Evolutionary conservation across 92 coral and sea anemone species (phyloP).

Genomic region (Phenganax marumi): DNA sequence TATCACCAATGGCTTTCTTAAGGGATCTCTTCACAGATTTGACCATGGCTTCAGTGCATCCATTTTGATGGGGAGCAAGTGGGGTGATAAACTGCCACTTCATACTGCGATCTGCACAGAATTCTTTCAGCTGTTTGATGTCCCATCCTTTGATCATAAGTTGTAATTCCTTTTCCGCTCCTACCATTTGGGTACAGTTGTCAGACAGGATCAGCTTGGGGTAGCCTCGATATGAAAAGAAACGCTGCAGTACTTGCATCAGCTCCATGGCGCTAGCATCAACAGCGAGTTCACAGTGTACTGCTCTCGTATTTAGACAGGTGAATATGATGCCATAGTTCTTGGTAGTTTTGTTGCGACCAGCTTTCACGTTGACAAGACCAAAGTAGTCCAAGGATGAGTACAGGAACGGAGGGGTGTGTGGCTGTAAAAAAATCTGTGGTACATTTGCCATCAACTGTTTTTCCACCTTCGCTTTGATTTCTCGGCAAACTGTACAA

Average conservation of each 20-base stretch:
- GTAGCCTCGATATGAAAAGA: constrained; percentile 56
- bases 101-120: no score
- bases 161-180: not conserved
- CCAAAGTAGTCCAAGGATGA: constrained; percentile 59
- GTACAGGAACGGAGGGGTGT: constrained; percentile 59
- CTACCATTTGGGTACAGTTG: not conserved
- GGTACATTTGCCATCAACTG: constrained; percentile 60
- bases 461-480: constrained; percentile 35
- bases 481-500: constrained; percentile 51
- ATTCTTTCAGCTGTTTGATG: no score
- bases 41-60: no score
- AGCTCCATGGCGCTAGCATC: constrained; percentile 63
- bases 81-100: no score
- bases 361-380: constrained; percentile 51
- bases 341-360: constrained; percentile 56
- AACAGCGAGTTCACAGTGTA: constrained; percentile 54
- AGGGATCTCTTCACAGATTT: not conserved
- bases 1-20: constrained; percentile 35
- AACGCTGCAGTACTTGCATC: constrained; percentile 57
- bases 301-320: constrained; percentile 57
- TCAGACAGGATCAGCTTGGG: not conserved
- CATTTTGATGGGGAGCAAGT: no score
- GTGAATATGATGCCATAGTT: constrained; percentile 58
- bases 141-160: no score
- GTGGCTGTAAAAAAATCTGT: constrained; percentile 42